These are phyloP conservation scores for Noctilio leporinus DNA, from an alignment of 2,113 vertebrate species.

Conservation along the genomic window DNA sequence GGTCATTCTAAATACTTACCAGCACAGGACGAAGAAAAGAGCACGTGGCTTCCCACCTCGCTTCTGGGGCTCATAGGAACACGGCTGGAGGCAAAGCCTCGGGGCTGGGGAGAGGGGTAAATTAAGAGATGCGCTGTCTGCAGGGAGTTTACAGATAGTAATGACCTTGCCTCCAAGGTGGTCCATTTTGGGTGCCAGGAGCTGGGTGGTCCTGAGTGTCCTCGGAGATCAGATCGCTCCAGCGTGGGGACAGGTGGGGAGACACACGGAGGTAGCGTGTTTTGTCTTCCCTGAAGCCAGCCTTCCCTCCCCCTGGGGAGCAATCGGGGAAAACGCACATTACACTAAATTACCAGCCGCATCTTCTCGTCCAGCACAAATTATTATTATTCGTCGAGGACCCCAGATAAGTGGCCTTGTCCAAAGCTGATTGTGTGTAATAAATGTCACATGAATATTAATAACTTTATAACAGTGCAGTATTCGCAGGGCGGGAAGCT, in stretches of 20 bases:
- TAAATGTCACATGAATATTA: neutral
- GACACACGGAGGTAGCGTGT: accelerated
- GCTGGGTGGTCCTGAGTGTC: too few relatives aligned
- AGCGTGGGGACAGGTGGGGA: too few relatives aligned
- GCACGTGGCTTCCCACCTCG: neutral
- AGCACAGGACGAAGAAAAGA: neutral
- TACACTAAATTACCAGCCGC: neutral
- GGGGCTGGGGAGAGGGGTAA: accelerated
- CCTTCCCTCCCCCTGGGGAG: neutral
- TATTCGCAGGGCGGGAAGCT: neutral
- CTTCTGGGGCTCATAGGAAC: neutral
- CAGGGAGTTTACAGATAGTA: neutral
- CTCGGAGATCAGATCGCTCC: too few relatives aligned
- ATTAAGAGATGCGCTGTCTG: neutral
- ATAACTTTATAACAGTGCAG: neutral
- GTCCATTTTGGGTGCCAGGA: neutral
- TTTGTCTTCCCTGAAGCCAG: neutral
- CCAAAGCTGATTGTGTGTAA: neutral
- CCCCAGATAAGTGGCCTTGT: neutral
- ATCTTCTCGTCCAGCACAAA: neutral
- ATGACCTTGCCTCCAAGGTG: accelerated
- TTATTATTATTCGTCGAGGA: neutral
- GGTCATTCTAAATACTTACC: neutral
- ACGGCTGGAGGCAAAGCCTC: neutral
- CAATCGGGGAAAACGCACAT: neutral